Conservation (phyloP, 2,888 invertebrate species). For the Ypsolopha sequella region DNA sequence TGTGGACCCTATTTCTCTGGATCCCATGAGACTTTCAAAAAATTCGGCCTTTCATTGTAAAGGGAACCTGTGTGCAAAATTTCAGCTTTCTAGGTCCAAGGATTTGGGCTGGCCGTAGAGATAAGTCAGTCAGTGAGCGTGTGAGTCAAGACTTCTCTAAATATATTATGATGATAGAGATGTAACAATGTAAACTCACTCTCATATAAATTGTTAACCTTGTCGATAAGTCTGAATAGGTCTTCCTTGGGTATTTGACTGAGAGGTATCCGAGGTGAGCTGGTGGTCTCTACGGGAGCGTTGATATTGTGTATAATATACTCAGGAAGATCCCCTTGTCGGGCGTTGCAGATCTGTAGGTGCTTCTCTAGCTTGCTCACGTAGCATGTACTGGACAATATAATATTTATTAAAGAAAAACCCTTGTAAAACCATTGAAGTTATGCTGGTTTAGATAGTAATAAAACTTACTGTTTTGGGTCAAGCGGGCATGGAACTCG, state of each 20-base stretch:
- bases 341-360: conserved; percentile 79
- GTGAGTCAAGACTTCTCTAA: too few relatives aligned
- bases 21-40: too few relatives aligned
- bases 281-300: conserved; percentile 22
- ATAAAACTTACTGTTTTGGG: conserved; percentile 75
- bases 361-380: conserved; percentile 77
- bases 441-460: too few relatives aligned
- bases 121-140: too few relatives aligned
- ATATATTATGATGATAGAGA: too few relatives aligned
- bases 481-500: conserved; percentile 81
- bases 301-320: conserved; percentile 70
- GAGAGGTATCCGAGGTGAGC: conserved; percentile 28
- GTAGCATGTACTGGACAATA: conserved; percentile 73
- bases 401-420: too few relatives aligned
- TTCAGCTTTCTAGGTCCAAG: neutral
- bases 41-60: too few relatives aligned
- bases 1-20: neutral
- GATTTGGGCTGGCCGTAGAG: neutral
- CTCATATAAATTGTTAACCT: conserved; percentile 48
- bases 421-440: too few relatives aligned
- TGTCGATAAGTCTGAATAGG: conserved; percentile 36
- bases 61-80: neutral
- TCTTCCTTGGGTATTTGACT: conserved; percentile 30
- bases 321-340: conserved; percentile 54
- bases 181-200: conserved; percentile 30